Base-by-base conservation (phyloP, 2,113 vertebrate genomes). In the Gallinago jamesoni region DNA sequence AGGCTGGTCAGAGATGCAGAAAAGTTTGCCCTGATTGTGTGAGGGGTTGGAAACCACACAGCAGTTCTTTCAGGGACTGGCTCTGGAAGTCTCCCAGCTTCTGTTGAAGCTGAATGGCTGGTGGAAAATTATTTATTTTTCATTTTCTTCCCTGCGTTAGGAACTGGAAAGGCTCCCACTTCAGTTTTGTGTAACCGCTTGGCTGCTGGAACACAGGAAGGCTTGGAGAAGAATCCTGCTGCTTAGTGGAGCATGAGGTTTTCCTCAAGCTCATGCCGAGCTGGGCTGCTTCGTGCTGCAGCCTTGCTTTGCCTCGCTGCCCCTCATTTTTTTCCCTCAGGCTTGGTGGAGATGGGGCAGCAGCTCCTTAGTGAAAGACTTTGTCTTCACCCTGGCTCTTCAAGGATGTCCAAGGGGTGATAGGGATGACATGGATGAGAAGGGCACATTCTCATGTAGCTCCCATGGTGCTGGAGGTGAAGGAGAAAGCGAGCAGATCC, bases 121-220 rank as follows among this genome's bases (percentile, higher is more conserved):
- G 82, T 97, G 91, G 90, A 88, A 94, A 97, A 94, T 94, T 16
- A 96, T 97, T 96, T 94, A 94, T 95, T 97, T 96, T 96, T 94
- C 94, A 96, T 96, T 95, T 93, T 94, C 92, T 91, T 97, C 87
- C 43, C 47, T 91, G 92, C 0, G 3, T 93, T 91, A 84, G 77
- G 92, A 95, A 92, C 91, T 97, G 96, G 96, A 95, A 97, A 63
- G 37, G 82, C 41, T 97, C 96, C 96, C 96, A 25, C 66, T 90
- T 96, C 79, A 59, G 92, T 96, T 97, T 95, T 96, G 80, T 94
- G 89, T 96, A 95, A 96, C 93, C 23, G 4, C 88, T 93, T 97
- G 95, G 96, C 91, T 94, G 96, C 94, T 93, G 89, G 23, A 10
- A 75, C 86, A 96, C 67, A 79, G 67, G 66, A 92, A 93, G 41